Evolutionary conservation across 92 coral and sea anemone species (phyloP), one percentile per base, ranked within the genome.

Genomic region (Epizoanthus scotinus): DNA sequence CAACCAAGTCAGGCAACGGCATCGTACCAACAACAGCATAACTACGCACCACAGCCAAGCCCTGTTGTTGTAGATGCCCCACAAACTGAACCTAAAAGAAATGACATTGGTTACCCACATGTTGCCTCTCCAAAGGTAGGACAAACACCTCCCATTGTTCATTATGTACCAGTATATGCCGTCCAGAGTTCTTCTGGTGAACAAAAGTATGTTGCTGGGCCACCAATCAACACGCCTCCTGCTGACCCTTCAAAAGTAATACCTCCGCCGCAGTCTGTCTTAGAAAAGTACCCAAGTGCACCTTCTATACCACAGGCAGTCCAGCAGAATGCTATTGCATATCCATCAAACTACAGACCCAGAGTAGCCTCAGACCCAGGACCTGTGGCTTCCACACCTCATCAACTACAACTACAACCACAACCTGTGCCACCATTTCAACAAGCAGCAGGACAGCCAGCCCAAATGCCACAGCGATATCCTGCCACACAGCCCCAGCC

Each of bases 101-200:
- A 1, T 38, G 81, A 75, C 4, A 20, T 55, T 2, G 42, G 67
- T 5, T 55, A 55, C 58, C 79, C 65, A 55, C 79, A 42, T 28
- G 21, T 73, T 31, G 38, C 50, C 6, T 75, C 81, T n/a, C 81
- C 81, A 40, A 75, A 75, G 38, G 69, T 31, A 36, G 81, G 67
- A 17, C 68, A 75, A 36, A 75, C 81, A 38, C 81, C 81, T 36
- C 81, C 91, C 2, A 84, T 84, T 42, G 91, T 88, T 14, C 88
- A 84, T 25, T 88, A 93, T 28, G 90, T 93, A 1, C 97, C 97
- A 7, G 97, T 93, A 61, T 93, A 87, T 83, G 91, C 97, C 17
- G 88, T 93, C 59, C 92, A 89, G 59, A 87, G 94, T 44, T 87
- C 94, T n/a, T 75, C 81, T 31, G 81, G 81, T 59, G 81, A 75